These are phyloP conservation scores for Mya arenaria DNA, from an alignment of 1,140 invertebrate species.

Conservation along the genomic window DNA sequence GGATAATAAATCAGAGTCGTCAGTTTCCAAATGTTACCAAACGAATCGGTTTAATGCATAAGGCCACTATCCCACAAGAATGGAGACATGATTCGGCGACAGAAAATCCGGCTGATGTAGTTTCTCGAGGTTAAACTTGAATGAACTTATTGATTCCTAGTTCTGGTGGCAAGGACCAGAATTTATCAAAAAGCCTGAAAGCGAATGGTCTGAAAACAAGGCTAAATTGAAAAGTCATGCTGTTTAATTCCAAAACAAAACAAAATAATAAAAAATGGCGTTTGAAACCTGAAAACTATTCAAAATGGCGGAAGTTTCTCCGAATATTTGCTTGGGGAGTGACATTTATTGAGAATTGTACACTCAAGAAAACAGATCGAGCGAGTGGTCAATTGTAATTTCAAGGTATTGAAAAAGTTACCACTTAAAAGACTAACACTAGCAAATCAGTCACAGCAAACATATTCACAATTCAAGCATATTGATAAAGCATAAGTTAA, in stretches of 20 bases:
- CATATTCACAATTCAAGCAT: neutral
- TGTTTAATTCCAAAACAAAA: neutral
- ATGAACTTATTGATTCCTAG: neutral
- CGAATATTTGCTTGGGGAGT: conserved; percentile 21
- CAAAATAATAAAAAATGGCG: neutral
- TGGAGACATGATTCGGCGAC: neutral
- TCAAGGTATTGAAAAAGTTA: neutral
- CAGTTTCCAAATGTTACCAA: conserved; percentile 30
- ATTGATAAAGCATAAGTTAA: neutral
- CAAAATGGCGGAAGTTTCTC: conserved; percentile 12
- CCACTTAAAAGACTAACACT: neutral
- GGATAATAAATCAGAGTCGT: conserved; percentile 9
- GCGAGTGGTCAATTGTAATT: neutral
- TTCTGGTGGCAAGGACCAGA: neutral
- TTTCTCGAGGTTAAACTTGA: neutral
- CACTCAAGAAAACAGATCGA: neutral
- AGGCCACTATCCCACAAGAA: neutral
- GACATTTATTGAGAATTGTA: conserved; percentile 26
- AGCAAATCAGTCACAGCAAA: neutral
- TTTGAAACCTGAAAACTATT: neutral
- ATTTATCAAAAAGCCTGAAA: neutral
- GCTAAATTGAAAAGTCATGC: neutral
- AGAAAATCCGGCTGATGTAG: neutral
- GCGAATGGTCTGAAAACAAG: neutral
- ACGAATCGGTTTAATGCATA: conserved; percentile 21